phyloP scores from a whole-genome alignment of 2,888 invertebrate genomes.

The Eledona agricola region DNA sequence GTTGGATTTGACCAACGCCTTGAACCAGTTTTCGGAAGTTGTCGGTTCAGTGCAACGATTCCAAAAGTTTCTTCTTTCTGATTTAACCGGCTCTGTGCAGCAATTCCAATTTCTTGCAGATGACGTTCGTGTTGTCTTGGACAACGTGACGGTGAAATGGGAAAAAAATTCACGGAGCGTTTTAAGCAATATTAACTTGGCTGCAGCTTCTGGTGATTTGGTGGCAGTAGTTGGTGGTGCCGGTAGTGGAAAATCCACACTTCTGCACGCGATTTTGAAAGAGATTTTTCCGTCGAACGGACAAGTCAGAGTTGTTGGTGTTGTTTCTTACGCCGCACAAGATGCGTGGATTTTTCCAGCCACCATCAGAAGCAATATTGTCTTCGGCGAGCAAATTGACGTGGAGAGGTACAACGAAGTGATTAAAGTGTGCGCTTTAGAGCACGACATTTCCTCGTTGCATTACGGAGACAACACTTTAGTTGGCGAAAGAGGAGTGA shows the following conservation, averaged over 20 bases:
- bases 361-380: conserved; percentile 79
- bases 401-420: conserved; percentile 63
- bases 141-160: conserved; percentile 46
- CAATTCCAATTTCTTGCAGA: not conserved
- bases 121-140: too few relatives aligned
- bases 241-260: conserved; percentile 74
- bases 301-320: conserved; percentile 70
- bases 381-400: conserved; percentile 75
- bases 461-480: conserved; percentile 77
- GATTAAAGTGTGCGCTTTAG: conserved; percentile 71
- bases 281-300: conserved; percentile 74
- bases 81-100: not conserved
- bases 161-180: conserved; percentile 64
- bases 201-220: conserved; percentile 44
- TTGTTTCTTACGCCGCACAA: conserved; percentile 77
- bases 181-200: conserved; percentile 51
- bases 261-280: conserved; percentile 74
- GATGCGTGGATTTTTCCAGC: conserved; percentile 82
- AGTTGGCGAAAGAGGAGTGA: conserved; percentile 81
- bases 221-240: conserved; percentile 71
- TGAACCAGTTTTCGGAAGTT: too few relatives aligned
- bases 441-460: conserved; percentile 74
- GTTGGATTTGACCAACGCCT: too few relatives aligned
- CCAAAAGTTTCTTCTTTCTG: too few relatives aligned
- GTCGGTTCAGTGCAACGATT: too few relatives aligned